phyloP scores from a whole-genome alignment of 2,113 vertebrate species.

The Chlamydotis undulata region DNA sequence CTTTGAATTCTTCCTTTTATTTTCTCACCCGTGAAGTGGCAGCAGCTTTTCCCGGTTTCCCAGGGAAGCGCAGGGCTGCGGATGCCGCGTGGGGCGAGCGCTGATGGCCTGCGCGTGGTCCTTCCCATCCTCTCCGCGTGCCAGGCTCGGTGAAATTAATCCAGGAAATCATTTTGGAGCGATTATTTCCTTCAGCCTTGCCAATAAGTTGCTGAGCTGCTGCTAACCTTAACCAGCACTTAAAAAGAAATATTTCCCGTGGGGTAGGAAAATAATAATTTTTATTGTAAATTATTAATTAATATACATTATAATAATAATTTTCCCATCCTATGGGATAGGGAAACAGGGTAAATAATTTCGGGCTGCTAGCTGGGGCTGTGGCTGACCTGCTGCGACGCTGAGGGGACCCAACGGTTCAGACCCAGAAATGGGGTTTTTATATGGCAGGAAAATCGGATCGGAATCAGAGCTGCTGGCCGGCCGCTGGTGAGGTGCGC shows the following conservation, averaged over 20 bases:
- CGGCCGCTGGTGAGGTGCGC: not conserved
- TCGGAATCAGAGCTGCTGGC: not conserved
- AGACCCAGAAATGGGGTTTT: not conserved
- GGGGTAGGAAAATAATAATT: not conserved
- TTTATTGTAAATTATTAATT: too few species aligned
- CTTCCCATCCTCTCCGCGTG: not conserved
- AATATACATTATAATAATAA: too few species aligned
- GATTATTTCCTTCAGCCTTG: constrained; percentile 9
- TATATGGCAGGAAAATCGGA: not conserved
- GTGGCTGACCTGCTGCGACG: not conserved
- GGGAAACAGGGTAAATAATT: not conserved
- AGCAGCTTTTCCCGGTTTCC: not conserved
- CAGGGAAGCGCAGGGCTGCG: not conserved
- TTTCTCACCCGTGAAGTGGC: not conserved
- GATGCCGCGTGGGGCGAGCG: not conserved
- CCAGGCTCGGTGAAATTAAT: not conserved
- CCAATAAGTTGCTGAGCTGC: not conserved
- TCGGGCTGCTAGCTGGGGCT: not conserved
- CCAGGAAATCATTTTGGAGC: constrained; percentile 52
- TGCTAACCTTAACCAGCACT: not conserved
- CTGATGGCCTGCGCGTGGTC: not conserved
- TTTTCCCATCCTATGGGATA: not conserved
- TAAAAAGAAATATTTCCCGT: not conserved
- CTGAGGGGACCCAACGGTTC: not conserved
- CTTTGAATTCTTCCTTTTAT: not conserved